Conservation (phyloP, 2,797 vertebrate species). For the Synanceia verrucosa region DNA sequence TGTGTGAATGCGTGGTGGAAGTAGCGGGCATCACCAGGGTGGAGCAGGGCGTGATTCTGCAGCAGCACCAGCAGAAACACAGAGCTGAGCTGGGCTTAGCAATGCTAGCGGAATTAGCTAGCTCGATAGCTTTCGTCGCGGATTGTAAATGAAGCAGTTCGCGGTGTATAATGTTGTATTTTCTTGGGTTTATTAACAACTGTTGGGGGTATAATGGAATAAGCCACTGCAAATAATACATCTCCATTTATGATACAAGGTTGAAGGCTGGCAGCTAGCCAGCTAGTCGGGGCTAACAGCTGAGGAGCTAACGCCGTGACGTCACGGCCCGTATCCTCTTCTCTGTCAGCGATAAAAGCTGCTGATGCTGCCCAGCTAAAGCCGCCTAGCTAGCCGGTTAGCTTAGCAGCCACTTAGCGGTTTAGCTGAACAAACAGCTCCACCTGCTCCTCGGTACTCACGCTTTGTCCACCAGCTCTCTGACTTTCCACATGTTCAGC, state of each 20-base stretch:
- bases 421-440: constrained; percentile 22
- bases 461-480: constrained; percentile 99
- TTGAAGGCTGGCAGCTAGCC: constrained; percentile 58
- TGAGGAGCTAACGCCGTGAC: constrained; percentile 73
- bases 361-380: constrained; percentile 55
- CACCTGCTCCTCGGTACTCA: constrained; percentile 84
- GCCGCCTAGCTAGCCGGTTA: constrained; percentile 49
- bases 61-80: constrained; percentile 31
- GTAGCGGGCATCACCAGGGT: constrained; percentile 12
- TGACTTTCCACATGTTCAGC: constrained; percentile 99
- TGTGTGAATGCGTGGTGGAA: neutral
- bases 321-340: constrained; percentile 69
- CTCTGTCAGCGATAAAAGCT: constrained; percentile 47
- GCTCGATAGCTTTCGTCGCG: constrained; percentile 6
- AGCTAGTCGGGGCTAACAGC: constrained; percentile 66
- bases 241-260: neutral
- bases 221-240: neutral
- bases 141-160: neutral
- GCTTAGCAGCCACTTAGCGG: constrained; percentile 32
- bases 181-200: fast-evolving
- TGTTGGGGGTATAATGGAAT: fast-evolving
- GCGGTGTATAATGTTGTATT: neutral
- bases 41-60: constrained; percentile 66
- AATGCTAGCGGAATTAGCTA: constrained; percentile 60
- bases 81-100: constrained; percentile 48